Base-by-base conservation (phyloP, 2,113 vertebrate genomes). In the Chamaetylas fuelleborni region DNA sequence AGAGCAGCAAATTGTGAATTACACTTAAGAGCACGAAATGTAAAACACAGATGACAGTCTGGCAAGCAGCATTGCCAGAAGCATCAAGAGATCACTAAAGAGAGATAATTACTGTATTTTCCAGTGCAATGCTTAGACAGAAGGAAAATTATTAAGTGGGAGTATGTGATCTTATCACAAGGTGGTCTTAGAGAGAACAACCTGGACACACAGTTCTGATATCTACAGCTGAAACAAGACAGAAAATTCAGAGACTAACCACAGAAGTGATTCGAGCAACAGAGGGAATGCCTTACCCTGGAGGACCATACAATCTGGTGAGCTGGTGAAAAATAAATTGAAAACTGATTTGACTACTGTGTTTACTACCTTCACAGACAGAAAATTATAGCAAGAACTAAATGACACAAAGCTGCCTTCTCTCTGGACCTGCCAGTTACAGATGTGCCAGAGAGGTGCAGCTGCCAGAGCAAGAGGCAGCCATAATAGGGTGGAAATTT, bases 371-470 rank as follows among this genome's bases (percentile, higher is more conserved):
- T 62, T 64, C 13, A 57, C 24, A 51, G 65, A 48, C 1, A 85
- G 23, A 94, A 91, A 91, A 67, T 60, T 26, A 43, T 11, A 79
- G 24, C 29, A 80, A 92, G 58, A 92, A 72, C 5, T 23, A 76
- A 57, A 57, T 9, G 18, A 16, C 16, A 82, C 53, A 67, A 73
- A 58, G 29, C 31, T 61, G 31, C 20, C 31, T 61, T 65, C 23
- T 73, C 13, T 54, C 19, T 42, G 53, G 33, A 42, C 38, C 28
- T 57, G 47, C 22, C 33, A n/a, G 31, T 60, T 53, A 40, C 4
- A 33, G 19, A 64, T 19, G 33, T n/a, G 60, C 43, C 76, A 61
- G 66, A 54, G 57, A 31, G 34, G 33, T 72, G 36, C 14, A 77
- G 19, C 31, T 83, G 54, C 34, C 13, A 20, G 26, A 51, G 23